phyloP scores from a whole-genome alignment of 2,113 vertebrate genomes.

The Phrynosoma platyrhinos region DNA sequence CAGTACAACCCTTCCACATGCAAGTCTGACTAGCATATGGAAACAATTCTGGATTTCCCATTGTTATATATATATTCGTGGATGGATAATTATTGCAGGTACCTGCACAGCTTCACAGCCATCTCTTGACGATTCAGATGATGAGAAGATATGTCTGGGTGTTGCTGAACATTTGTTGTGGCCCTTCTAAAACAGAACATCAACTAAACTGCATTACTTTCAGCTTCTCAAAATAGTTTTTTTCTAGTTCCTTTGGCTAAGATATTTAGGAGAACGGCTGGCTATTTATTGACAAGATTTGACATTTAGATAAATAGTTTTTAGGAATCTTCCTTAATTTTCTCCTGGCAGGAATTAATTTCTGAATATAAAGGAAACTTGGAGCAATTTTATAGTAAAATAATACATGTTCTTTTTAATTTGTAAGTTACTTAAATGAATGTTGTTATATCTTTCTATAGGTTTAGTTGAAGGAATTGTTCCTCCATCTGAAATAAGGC shows the following conservation, averaged over 20 bases:
- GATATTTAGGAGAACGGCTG: not conserved
- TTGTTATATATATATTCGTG: too few species aligned
- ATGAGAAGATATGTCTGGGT: not conserved
- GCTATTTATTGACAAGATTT: not conserved
- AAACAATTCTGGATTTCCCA: not conserved
- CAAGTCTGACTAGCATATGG: not conserved
- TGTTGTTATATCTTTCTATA: conserved; percentile 57
- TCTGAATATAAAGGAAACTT: not conserved
- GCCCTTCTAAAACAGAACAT: not conserved
- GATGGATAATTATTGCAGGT: not conserved
- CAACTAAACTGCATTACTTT: not conserved
- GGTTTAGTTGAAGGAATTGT: conserved; percentile 85
- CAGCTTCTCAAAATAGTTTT: not conserved
- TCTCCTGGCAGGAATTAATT: not conserved
- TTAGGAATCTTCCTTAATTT: not conserved
- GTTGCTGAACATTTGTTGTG: not conserved
- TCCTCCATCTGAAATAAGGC: conserved; percentile 80
- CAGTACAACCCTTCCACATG: not conserved
- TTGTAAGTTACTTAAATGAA: not conserved
- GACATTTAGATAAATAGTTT: conserved; percentile 3
- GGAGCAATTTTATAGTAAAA: not conserved
- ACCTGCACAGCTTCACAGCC: not conserved
- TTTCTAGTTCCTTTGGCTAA: not conserved
- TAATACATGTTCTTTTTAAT: not conserved
- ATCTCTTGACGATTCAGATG: not conserved